Evolutionary conservation across 2,113 vertebrate genomes (phyloP).

Genomic region (Mixornis gularis): DNA sequence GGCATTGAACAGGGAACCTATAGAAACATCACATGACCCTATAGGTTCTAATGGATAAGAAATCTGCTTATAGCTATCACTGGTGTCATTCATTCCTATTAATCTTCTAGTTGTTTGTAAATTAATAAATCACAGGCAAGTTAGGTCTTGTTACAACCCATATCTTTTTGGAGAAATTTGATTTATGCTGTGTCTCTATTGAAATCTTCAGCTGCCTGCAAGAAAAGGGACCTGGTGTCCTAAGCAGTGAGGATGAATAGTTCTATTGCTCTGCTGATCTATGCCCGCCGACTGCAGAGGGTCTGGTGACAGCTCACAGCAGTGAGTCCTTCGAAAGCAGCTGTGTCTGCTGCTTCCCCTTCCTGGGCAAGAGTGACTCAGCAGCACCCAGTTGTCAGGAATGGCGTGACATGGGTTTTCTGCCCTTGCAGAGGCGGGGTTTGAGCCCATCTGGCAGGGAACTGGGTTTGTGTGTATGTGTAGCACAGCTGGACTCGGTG

Average conservation of each 20-base stretch:
- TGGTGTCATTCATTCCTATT: background rate
- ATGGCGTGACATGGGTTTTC: fast-evolving
- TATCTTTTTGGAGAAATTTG: background rate
- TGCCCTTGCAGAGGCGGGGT: background rate
- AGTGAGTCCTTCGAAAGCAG: background rate
- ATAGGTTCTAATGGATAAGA: background rate
- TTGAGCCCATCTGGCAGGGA: background rate
- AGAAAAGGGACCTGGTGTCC: background rate
- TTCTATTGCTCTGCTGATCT: background rate
- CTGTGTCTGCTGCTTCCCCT: background rate
- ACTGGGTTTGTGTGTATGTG: background rate
- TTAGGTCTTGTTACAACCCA: background rate
- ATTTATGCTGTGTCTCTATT: background rate
- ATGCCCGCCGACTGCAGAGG: fast-evolving
- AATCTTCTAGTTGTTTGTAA: background rate
- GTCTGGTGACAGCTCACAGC: fast-evolving
- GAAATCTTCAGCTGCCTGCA: background rate
- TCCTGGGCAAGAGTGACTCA: fast-evolving
- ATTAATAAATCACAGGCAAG: background rate
- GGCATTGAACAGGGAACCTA: background rate
- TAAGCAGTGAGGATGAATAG: background rate
- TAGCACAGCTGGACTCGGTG: background rate
- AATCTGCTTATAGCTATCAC: background rate
- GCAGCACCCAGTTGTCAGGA: background rate
- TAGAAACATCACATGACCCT: background rate